A percentile compares a stretch with the other conserved stretches of the same genome.
Conservation (phyloP, 1,140 invertebrate genomes). For the Drosophila pseudoananassae region DNA sequence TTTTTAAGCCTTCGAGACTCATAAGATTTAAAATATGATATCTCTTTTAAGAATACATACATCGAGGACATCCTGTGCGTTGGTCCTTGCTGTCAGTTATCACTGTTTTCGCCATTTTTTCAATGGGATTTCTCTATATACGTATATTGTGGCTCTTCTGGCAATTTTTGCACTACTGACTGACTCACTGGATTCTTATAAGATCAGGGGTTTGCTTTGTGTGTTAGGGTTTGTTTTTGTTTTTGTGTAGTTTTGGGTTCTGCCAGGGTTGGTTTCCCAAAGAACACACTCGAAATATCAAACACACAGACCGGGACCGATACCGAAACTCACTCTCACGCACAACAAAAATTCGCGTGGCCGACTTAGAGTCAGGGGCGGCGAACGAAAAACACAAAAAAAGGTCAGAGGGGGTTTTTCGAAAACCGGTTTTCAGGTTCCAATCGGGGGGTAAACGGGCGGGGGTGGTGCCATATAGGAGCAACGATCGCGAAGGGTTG, state of each 20-base stretch:
- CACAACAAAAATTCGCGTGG: slow-evolving; percentile 10
- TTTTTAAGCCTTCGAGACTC: no score
- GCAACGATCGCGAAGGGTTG: slow-evolving; percentile 35
- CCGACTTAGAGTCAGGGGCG: slow-evolving; percentile 6
- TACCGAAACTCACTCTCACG: slow-evolving; percentile 4
- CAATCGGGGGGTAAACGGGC: not conserved
- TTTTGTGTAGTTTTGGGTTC: slow-evolving; percentile 1
- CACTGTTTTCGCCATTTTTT: slow-evolving; percentile 44
- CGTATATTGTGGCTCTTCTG: not conserved
- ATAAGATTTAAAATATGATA: no score
- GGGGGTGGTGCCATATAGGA: not conserved
- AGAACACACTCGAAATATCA: slow-evolving; percentile 8
- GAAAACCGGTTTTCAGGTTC: slow-evolving; percentile 26
- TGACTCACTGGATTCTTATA: slow-evolving; percentile 33
- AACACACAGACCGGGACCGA: not conserved
- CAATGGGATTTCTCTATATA: not conserved
- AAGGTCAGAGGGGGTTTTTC: no score
- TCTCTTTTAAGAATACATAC: slow-evolving; percentile 24
- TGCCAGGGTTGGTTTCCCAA: slow-evolving; percentile 27
- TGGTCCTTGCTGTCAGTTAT: slow-evolving; percentile 11
- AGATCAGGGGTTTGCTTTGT: slow-evolving; percentile 31
- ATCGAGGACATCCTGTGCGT: slow-evolving; percentile 37
- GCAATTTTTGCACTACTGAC: not conserved
- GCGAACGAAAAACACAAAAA: not conserved
- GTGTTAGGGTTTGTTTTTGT: slow-evolving; percentile 3